phyloP scores from a whole-genome alignment of 2,113 vertebrate genomes.

The Festucalex cinctus region DNA sequence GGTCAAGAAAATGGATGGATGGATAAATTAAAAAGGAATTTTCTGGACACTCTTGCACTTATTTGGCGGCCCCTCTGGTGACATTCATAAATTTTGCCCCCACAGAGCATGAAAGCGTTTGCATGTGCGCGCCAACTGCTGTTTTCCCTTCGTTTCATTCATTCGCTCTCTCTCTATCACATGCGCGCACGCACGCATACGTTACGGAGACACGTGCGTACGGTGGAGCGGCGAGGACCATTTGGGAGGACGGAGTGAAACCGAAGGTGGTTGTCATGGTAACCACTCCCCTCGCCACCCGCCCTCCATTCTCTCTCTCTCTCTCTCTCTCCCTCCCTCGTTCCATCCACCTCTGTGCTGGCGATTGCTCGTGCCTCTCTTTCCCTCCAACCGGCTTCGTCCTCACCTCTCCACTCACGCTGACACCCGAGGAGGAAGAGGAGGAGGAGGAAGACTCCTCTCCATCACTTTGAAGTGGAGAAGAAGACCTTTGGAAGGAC shows the following conservation, averaged over 20 bases:
- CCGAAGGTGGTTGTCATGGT: conserved; percentile 64
- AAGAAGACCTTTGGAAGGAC: conserved; percentile 48
- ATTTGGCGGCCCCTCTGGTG: background rate
- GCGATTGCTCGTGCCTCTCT: conserved; percentile 65
- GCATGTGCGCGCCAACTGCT: background rate
- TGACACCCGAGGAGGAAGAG: conserved; percentile 56
- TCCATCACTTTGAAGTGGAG: conserved; percentile 42
- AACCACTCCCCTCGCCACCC: conserved; percentile 56
- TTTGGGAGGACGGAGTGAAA: conserved; percentile 49
- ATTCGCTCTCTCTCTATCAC: conserved; percentile 33
- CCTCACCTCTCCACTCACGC: conserved; percentile 69
- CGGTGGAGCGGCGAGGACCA: conserved; percentile 22
- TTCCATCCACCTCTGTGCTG: conserved; percentile 67
- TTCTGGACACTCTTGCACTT: no score
- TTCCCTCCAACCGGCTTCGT: conserved; percentile 62
- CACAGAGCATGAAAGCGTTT: background rate
- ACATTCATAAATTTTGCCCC: background rate
- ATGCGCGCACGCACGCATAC: conserved; percentile 15
- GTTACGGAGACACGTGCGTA: conserved; percentile 2
- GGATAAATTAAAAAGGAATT: no score
- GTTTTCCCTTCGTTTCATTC: conserved; percentile 35
- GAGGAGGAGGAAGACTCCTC: conserved; percentile 51
- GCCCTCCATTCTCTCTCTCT: conserved; percentile 35
- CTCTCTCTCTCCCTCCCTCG: conserved; percentile 34
- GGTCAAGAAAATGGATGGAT: no score